phyloP scores from a whole-genome alignment of 1,140 invertebrate species.

The Plectrocnemia conspersa region DNA sequence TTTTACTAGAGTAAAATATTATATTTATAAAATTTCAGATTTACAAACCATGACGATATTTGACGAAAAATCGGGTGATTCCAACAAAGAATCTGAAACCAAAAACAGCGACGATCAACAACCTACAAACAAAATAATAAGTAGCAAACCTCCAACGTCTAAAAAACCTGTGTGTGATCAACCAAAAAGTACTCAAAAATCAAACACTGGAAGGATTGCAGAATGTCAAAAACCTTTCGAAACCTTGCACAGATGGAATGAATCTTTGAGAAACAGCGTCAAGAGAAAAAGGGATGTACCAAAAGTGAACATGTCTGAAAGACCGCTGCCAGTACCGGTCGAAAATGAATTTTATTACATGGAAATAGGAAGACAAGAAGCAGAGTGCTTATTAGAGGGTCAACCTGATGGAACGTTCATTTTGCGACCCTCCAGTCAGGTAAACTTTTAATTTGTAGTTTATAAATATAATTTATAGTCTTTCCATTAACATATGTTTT shows the following conservation, averaged over 20 bases:
- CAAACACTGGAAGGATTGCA: no score
- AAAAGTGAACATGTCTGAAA: slow-evolving; percentile 42
- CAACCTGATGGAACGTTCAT: slow-evolving; percentile 48
- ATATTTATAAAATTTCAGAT: no score
- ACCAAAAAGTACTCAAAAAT: neutral
- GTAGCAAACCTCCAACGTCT: neutral
- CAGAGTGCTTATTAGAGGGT: slow-evolving; percentile 44
- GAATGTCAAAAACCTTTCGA: slow-evolving; percentile 25
- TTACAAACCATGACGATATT: no score
- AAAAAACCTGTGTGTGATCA: neutral
- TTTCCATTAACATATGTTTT: neutral
- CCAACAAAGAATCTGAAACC: no score
- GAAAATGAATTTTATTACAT: slow-evolving; percentile 49
- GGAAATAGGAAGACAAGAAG: slow-evolving; percentile 46
- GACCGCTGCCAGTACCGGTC: slow-evolving; percentile 48
- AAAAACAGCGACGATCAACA: slow-evolving; percentile 1
- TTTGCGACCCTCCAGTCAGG: slow-evolving; percentile 48
- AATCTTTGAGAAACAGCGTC: slow-evolving; percentile 20
- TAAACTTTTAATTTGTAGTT: slow-evolving; percentile 21
- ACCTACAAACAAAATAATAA: neutral
- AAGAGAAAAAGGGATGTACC: slow-evolving; percentile 25
- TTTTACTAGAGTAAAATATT: no score
- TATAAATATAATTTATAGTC: slow-evolving; percentile 1
- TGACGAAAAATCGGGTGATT: no score
- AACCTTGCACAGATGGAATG: slow-evolving; percentile 31